Evolutionary conservation across 1,140 invertebrate species (phyloP).

Genomic region (Prorops nasuta): DNA sequence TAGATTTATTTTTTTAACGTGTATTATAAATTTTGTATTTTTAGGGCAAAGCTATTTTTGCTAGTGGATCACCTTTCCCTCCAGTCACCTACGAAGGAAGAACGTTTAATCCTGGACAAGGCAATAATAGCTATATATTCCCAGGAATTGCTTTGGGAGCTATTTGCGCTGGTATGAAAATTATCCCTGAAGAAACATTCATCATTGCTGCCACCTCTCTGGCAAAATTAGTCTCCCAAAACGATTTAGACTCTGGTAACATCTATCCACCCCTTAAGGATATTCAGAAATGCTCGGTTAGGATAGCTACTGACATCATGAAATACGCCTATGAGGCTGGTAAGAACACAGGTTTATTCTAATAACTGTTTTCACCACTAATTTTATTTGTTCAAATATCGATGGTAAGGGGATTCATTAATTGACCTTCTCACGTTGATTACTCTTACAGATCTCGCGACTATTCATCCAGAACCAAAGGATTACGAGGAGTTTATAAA

Average conservation of each 20-base stretch:
- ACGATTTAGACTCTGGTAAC: slow-evolving; percentile 82
- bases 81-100: slow-evolving; percentile 77
- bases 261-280: slow-evolving; percentile 91
- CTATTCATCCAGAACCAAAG: slow-evolving; percentile 73
- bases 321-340: slow-evolving; percentile 85
- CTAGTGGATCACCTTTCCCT: slow-evolving; percentile 89
- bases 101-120: slow-evolving; percentile 83
- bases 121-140: slow-evolving; percentile 97
- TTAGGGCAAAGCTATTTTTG: slow-evolving; percentile 83
- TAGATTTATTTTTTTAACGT: no score
- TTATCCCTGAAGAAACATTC: slow-evolving; percentile 87
- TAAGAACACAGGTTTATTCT: slow-evolving; percentile 57
- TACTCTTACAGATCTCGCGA: slow-evolving; percentile 65
- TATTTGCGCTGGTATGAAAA: slow-evolving; percentile 77
- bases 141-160: slow-evolving; percentile 89
- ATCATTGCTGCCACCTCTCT: slow-evolving; percentile 82
- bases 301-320: slow-evolving; percentile 82
- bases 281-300: slow-evolving; percentile 84
- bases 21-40: no score
- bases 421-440: no score
- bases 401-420: no score
- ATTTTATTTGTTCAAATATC: not conserved
- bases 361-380: not conserved
- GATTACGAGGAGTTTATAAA: slow-evolving; percentile 75
- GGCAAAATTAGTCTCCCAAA: slow-evolving; percentile 78